These are phyloP conservation scores for Menura novaehollandiae DNA, from an alignment of 2,113 vertebrate species.

Conservation along the genomic window DNA sequence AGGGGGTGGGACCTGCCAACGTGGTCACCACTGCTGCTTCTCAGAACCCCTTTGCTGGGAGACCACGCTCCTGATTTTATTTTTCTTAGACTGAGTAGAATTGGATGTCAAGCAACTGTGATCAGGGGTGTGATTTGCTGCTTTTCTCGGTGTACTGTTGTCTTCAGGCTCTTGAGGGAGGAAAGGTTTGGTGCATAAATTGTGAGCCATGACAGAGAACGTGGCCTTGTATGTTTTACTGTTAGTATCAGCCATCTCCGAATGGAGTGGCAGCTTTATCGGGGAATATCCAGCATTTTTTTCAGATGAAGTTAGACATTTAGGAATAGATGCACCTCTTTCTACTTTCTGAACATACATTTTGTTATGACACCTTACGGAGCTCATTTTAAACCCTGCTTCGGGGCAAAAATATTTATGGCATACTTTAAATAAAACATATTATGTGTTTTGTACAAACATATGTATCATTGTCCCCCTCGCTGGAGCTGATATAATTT, in stretches of 20 bases:
- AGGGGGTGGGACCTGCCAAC: background rate
- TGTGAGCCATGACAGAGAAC: background rate
- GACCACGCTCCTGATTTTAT: background rate
- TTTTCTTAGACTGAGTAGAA: background rate
- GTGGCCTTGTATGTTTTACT: background rate
- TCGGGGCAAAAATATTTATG: constrained; percentile 75
- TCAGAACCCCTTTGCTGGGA: background rate
- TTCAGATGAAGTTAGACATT: constrained; percentile 46
- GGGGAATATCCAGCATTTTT: background rate
- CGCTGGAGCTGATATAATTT: constrained; percentile 69
- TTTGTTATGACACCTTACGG: constrained; percentile 52
- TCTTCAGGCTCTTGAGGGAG: background rate
- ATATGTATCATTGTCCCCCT: constrained; percentile 74
- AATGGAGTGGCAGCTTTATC: constrained; percentile 32
- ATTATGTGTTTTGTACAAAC: constrained; percentile 75
- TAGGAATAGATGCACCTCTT: constrained; percentile 51
- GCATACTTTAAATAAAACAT: constrained; percentile 76
- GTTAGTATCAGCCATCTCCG: background rate
- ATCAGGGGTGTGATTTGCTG: background rate
- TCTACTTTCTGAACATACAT: constrained; percentile 46
- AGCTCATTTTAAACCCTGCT: constrained; percentile 68
- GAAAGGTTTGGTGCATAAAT: constrained; percentile 23
- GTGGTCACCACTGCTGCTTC: accelerated
- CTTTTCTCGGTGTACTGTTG: background rate
- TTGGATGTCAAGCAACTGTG: background rate